Percentiles rank a stretch among this genome's conserved stretches.
These are phyloP conservation scores for Pseudorectes ferrugineus DNA, from an alignment of 2,113 vertebrate species.

Conservation along the genomic window DNA sequence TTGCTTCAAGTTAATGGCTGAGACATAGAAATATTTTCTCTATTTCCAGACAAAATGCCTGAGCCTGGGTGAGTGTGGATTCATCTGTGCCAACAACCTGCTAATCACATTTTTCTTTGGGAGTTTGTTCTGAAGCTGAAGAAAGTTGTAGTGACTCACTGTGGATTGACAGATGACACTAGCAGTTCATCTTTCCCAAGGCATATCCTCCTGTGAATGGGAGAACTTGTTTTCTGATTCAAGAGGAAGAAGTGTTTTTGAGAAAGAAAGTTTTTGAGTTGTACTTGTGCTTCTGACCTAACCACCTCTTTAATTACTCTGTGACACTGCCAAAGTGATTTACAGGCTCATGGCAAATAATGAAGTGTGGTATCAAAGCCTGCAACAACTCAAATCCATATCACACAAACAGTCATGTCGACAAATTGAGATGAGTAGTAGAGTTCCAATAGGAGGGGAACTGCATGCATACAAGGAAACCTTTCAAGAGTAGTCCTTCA, in stretches of 20 bases:
- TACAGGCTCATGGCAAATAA: not conserved
- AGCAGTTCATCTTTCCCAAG: not conserved
- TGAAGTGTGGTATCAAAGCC: not conserved
- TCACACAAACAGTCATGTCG: rapidly evolving
- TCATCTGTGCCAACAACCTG: not conserved
- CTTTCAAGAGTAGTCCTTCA: not conserved
- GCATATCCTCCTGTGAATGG: not conserved
- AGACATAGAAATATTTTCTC: not conserved
- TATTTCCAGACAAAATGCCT: not conserved
- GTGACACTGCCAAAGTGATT: not conserved
- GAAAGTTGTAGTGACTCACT: not conserved
- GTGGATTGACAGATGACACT: not conserved
- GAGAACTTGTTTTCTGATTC: not conserved
- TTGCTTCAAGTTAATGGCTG: not conserved
- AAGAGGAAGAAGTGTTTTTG: not conserved
- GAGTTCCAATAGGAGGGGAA: not conserved
- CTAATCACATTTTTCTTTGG: not conserved
- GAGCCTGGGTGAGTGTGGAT: not conserved
- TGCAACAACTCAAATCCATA: not conserved
- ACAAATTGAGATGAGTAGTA: not conserved
- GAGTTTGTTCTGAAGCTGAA: not conserved
- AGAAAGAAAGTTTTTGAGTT: not conserved
- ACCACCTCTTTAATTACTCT: not conserved
- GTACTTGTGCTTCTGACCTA: not conserved
- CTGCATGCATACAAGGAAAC: not conserved